These are phyloP conservation scores for Drosophila pseudotalamancana DNA, from an alignment of 2,888 invertebrate genomes.

Conservation along the genomic window DNA sequence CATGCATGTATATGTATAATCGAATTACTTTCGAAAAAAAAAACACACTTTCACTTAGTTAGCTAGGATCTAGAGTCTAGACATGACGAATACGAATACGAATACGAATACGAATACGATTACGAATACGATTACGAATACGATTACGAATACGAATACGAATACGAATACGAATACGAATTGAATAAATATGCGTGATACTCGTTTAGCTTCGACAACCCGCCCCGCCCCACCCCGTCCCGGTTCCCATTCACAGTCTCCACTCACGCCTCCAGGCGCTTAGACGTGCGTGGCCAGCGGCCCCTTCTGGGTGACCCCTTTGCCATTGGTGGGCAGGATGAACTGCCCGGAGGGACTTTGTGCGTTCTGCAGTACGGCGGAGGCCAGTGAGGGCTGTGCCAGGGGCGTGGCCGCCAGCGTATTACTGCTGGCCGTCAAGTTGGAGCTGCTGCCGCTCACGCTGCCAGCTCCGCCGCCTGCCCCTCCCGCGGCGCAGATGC, in stretches of 20 bases:
- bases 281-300: constrained; percentile 88
- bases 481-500: constrained; percentile 8
- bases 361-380: constrained; percentile 87
- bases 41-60: constrained; percentile 34
- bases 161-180: constrained; percentile 50
- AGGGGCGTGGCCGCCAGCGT: constrained; percentile 82
- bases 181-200: constrained; percentile 50
- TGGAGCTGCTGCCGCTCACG: constrained; percentile 87
- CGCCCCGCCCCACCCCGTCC: too few relatives aligned
- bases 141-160: constrained; percentile 48
- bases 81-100: constrained; percentile 48
- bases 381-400: constrained; percentile 86
- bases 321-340: constrained; percentile 84
- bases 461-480: constrained; percentile 84
- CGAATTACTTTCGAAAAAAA: constrained; percentile 53
- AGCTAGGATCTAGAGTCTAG: constrained; percentile 45
- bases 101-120: constrained; percentile 46
- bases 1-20: constrained; percentile 19
- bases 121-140: constrained; percentile 49
- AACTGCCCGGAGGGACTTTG: constrained; percentile 84
- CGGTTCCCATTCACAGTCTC: too few relatives aligned
- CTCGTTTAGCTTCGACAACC: constrained; percentile 10
- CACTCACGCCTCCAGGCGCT: constrained; percentile 54
- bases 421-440: constrained; percentile 82
- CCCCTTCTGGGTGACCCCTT: constrained; percentile 83